Conservation (phyloP, 2,797 vertebrate species). For the Echeneis naucrates region DNA sequence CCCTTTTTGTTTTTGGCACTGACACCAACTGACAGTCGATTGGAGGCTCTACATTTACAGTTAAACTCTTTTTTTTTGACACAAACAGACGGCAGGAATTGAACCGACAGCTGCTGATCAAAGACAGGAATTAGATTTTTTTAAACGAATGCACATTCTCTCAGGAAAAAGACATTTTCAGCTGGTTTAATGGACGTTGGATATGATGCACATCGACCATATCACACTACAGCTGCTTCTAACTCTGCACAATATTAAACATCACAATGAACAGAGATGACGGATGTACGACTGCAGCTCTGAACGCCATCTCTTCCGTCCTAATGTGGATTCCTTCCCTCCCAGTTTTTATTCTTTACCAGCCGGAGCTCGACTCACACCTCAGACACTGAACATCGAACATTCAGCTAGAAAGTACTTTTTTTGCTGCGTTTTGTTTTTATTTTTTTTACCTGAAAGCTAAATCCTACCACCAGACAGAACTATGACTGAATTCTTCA, state of each 20-base stretch:
- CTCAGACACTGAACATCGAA: conserved; percentile 12
- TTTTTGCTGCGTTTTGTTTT: neutral
- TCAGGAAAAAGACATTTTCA: neutral
- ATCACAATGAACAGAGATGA: conserved; percentile 51
- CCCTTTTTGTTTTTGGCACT: conserved; percentile 57
- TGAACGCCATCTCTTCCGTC: too few relatives aligned
- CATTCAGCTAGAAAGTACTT: neutral
- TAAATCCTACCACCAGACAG: neutral
- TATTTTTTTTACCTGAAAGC: neutral
- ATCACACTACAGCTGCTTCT: conserved; percentile 48
- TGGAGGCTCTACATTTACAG: conserved; percentile 47
- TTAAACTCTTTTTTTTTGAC: conserved; percentile 15
- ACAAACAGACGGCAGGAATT: conserved; percentile 18
- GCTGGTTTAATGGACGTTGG: conserved; percentile 41
- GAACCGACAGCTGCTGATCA: conserved; percentile 9
- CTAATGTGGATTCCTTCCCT: too few relatives aligned
- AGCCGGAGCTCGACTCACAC: conserved; percentile 10
- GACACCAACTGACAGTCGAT: conserved; percentile 62
- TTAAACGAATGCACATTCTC: conserved; percentile 6
- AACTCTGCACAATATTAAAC: conserved; percentile 55
- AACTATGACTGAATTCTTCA: neutral
- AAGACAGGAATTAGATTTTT: conserved; percentile 17
- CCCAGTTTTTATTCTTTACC: conserved; percentile 11
- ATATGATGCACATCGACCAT: conserved; percentile 45
- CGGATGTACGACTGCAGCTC: conserved; percentile 11